A percentile compares a stretch with the other conserved stretches of the same genome.
phyloP scores from a whole-genome alignment of 1,140 invertebrate species.

The Nylanderia fulva region DNA sequence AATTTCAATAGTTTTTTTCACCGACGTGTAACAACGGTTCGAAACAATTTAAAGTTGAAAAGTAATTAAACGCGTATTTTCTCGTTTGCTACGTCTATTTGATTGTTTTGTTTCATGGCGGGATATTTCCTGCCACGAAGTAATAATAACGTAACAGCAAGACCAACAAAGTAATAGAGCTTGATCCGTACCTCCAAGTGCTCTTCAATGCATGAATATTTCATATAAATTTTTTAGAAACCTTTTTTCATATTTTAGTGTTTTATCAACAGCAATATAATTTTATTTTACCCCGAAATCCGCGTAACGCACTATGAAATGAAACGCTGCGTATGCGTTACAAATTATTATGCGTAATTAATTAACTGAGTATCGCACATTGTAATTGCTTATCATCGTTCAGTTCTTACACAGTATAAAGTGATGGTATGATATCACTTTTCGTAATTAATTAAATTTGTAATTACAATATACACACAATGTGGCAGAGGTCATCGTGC shows the following conservation, averaged over 20 bases:
- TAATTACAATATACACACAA: conserved; percentile 57
- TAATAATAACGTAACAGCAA: neutral
- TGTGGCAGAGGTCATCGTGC: conserved; percentile 26
- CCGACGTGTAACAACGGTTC: neutral
- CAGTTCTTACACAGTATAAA: conserved; percentile 40
- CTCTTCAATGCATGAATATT: neutral
- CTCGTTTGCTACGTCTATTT: neutral
- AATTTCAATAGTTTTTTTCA: neutral
- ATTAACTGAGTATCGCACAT: conserved; percentile 44
- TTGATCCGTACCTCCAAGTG: neutral
- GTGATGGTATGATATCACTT: conserved; percentile 51
- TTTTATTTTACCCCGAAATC: neutral
- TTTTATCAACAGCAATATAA: conserved; percentile 12
- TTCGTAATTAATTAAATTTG: conserved; percentile 62
- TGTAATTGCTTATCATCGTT: conserved; percentile 53
- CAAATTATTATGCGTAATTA: conserved; percentile 46
- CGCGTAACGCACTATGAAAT: conserved; percentile 21
- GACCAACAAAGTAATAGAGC: neutral
- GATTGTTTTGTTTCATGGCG: neutral
- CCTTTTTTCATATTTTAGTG: neutral
- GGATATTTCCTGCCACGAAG: neutral
- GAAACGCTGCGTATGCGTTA: conserved; percentile 25
- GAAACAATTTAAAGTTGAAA: conserved; percentile 2
- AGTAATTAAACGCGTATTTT: conserved; percentile 34
- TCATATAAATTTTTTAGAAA: neutral